These are phyloP conservation scores for Drosophila sturtevanti DNA, from an alignment of 1,140 invertebrate genomes.

Conservation along the genomic window DNA sequence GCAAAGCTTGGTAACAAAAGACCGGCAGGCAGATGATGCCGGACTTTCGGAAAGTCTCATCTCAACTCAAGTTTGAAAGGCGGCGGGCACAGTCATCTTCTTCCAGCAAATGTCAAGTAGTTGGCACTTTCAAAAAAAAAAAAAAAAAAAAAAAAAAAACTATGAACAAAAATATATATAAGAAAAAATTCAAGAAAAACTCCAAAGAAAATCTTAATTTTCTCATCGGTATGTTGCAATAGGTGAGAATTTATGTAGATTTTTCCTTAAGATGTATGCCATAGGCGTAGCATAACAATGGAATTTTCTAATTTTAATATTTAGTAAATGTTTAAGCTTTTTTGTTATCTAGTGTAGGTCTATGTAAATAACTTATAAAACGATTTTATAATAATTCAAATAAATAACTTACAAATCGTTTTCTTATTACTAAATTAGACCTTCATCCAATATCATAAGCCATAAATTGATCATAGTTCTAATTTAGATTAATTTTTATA, in stretches of 20 bases:
- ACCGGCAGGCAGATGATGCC: conserved; percentile 26
- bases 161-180: not conserved
- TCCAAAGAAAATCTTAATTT: conserved; percentile 27
- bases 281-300: not conserved
- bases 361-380: too few relatives aligned
- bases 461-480: too few relatives aligned
- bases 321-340: too few relatives aligned
- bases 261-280: conserved; percentile 26
- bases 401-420: too few relatives aligned
- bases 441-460: too few relatives aligned
- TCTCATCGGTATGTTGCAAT: conserved; percentile 43
- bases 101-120: conserved; percentile 66
- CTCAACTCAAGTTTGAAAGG: conserved; percentile 30
- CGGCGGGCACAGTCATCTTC: conserved; percentile 2
- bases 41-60: conserved; percentile 56
- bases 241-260: conserved; percentile 81
- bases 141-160: conserved; percentile 14
- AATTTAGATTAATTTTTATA: too few relatives aligned
- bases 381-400: too few relatives aligned
- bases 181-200: conserved; percentile 10
- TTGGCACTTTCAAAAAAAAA: conserved; percentile 68
- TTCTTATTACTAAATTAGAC: too few relatives aligned
- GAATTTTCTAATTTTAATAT: not conserved
- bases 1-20: conserved; percentile 62
- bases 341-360: too few relatives aligned